These are phyloP conservation scores for Macropodus opercularis DNA, from an alignment of 2,797 vertebrate species.

Conservation along the genomic window DNA sequence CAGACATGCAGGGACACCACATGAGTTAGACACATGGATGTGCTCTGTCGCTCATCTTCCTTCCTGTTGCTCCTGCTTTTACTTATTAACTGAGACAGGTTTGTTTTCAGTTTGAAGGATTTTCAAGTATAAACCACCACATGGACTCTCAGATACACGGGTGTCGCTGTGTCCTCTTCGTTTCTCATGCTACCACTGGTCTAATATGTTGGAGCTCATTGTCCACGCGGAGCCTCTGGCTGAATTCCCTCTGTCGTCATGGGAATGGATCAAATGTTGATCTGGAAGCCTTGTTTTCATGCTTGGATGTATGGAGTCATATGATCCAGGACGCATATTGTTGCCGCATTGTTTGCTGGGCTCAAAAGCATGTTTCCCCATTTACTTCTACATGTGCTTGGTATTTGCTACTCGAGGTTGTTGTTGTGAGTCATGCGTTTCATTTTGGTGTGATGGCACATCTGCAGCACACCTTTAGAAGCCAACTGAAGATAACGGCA, in stretches of 20 bases:
- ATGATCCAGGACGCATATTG: slow-evolving; percentile 21
- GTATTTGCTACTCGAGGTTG: slow-evolving; percentile 1
- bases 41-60: slow-evolving; percentile 24
- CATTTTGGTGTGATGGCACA: not conserved
- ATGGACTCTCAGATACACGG: not conserved
- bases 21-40: slow-evolving; percentile 45
- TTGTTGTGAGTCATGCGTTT: not conserved
- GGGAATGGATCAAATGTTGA: slow-evolving; percentile 38
- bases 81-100: slow-evolving; percentile 13
- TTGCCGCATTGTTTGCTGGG: not conserved
- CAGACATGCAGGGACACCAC: slow-evolving; percentile 31
- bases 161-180: not conserved
- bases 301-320: slow-evolving; percentile 31
- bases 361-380: slow-evolving; percentile 17
- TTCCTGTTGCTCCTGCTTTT: slow-evolving; percentile 12
- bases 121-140: not conserved
- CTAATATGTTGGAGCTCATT: not conserved
- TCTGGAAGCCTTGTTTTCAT: slow-evolving; percentile 31
- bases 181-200: slow-evolving; percentile 14
- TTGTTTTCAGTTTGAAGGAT: slow-evolving; percentile 1
- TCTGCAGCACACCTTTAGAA: slow-evolving; percentile 13
- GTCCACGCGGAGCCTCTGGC: slow-evolving; percentile 16
- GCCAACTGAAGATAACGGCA: slow-evolving; percentile 10
- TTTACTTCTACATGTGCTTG: slow-evolving; percentile 13
- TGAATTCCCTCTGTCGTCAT: slow-evolving; percentile 27